Percentiles rank a stretch among this genome's conserved stretches.
phyloP scores from a whole-genome alignment of 2,113 vertebrate species.

The Ibidorhyncha struthersii region DNA sequence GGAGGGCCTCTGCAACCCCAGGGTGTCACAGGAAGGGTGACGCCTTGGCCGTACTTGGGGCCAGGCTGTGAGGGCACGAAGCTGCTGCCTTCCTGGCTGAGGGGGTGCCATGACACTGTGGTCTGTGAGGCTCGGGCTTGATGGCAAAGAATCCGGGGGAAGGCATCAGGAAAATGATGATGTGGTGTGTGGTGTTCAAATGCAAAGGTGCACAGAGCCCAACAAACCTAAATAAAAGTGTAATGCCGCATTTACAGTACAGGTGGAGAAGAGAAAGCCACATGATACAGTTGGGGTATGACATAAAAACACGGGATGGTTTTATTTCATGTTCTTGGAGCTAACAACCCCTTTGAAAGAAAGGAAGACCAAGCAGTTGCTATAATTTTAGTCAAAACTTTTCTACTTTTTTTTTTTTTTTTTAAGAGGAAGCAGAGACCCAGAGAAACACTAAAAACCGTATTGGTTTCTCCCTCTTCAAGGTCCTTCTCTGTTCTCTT shows the following conservation, averaged over 20 bases:
- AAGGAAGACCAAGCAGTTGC: background rate
- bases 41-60: rapidly evolving
- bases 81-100: rapidly evolving
- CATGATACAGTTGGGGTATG: background rate
- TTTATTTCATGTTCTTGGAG: background rate
- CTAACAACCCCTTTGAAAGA: background rate
- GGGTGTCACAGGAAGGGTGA: background rate
- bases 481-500: background rate
- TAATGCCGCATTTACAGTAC: background rate
- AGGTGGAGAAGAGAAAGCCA: background rate
- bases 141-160: no score
- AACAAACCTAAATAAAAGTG: background rate
- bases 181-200: background rate
- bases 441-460: background rate
- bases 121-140: background rate
- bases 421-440: no score
- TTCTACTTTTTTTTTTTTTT: no score
- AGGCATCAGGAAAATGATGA: rapidly evolving
- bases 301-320: background rate
- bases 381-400: rapidly evolving
- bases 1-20: no score
- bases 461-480: background rate
- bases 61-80: no score
- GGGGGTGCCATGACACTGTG: rapidly evolving
- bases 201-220: no score